A percentile compares a stretch with the other conserved stretches of the same genome.
These are phyloP conservation scores for Oreochromis mossambicus DNA, from an alignment of 2,797 vertebrate genomes.

Conservation along the genomic window DNA sequence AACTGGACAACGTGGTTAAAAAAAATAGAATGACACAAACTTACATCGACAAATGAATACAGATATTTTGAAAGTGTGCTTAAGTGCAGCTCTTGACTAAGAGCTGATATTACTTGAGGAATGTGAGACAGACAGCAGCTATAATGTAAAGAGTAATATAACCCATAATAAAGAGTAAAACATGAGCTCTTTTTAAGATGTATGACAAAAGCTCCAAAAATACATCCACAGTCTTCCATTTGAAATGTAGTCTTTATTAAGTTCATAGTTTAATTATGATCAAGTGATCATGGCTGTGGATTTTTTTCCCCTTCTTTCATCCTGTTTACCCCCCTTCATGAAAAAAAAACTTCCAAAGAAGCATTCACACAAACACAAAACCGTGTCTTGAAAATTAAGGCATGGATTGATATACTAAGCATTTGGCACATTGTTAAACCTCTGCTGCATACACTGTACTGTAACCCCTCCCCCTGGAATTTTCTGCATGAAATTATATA, in stretches of 20 bases:
- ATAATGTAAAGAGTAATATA: neutral
- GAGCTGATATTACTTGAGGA: neutral
- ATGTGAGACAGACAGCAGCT: neutral
- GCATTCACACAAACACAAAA: neutral
- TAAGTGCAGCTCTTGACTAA: neutral
- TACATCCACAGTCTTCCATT: neutral
- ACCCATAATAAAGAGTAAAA: neutral
- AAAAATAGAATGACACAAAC: neutral
- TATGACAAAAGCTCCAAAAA: neutral
- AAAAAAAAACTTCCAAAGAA: neutral
- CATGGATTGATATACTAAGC: neutral
- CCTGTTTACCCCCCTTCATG: neutral
- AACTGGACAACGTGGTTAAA: neutral
- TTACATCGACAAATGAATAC: neutral
- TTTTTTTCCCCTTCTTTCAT: neutral
- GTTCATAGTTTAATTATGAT: neutral
- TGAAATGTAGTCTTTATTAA: neutral
- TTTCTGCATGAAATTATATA: neutral
- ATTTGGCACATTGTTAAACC: neutral
- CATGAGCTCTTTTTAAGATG: neutral
- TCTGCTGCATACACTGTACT: neutral
- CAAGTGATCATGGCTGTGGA: neutral
- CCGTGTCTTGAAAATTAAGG: neutral
- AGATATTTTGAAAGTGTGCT: neutral
- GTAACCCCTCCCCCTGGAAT: neutral